phyloP scores from a whole-genome alignment of 2,888 invertebrate genomes.

The Acleris literana region DNA sequence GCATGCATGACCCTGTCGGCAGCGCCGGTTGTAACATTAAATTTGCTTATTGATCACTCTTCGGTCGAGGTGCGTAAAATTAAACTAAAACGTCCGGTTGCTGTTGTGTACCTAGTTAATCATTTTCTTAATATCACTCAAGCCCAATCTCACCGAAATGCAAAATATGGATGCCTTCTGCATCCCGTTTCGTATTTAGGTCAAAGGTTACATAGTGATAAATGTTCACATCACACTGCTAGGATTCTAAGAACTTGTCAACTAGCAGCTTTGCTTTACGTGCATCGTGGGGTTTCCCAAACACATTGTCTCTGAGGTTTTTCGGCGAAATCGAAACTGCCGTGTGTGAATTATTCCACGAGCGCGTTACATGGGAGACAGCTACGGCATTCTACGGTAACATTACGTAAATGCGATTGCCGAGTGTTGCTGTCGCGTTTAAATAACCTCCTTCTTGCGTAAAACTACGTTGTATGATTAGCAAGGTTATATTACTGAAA shows the following conservation, averaged over 20 bases:
- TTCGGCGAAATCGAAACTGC: conserved; percentile 35
- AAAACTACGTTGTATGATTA: conserved; percentile 29
- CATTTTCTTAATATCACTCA: no score
- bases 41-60: conserved; percentile 67
- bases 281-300: conserved; percentile 20
- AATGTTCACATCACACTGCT: not conserved
- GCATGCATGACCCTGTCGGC: conserved; percentile 79
- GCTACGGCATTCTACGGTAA: conserved; percentile 16
- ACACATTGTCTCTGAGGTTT: conserved; percentile 18
- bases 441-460: conserved; percentile 23
- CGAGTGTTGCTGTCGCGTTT: conserved; percentile 21
- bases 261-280: conserved; percentile 4
- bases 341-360: conserved; percentile 34
- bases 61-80: conserved; percentile 40
- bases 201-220: conserved; percentile 16
- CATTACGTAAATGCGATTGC: conserved; percentile 34
- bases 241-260: not conserved
- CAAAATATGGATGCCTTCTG: conserved; percentile 5
- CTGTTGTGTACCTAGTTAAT: not conserved
- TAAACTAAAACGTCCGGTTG: conserved; percentile 9
- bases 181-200: conserved; percentile 8
- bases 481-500: conserved; percentile 9
- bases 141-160: not conserved
- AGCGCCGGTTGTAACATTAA: conserved; percentile 62
- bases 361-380: conserved; percentile 28